phyloP scores from a whole-genome alignment of 64 coral and sea anemone species.

The Actinia tenebrosa region DNA sequence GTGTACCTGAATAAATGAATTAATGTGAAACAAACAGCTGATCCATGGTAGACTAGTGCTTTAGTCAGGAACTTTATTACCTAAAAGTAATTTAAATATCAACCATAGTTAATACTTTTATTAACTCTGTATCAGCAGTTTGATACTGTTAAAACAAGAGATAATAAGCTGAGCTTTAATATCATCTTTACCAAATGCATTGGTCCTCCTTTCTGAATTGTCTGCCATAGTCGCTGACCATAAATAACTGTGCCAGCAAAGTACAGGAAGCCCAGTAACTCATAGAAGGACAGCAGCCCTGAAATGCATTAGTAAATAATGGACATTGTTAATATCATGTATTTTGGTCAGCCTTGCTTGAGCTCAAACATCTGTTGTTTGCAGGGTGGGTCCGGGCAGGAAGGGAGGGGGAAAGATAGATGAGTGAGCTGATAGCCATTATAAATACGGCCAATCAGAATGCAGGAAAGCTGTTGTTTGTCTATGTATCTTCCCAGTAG shows the following conservation, averaged over 20 bases:
- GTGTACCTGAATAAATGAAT: slow-evolving; percentile 68
- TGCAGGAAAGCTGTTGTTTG: no score
- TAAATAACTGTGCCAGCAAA: slow-evolving; percentile 82
- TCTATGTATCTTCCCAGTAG: no score
- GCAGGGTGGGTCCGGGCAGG: not conserved
- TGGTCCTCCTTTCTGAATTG: slow-evolving; percentile 91
- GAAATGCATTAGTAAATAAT: not conserved
- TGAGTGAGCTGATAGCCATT: not conserved
- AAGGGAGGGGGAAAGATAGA: not conserved
- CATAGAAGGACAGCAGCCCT: slow-evolving; percentile 86
- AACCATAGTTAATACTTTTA: no score
- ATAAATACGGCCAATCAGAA: no score
- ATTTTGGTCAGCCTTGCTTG: not conserved
- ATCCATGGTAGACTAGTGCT: slow-evolving; percentile 63
- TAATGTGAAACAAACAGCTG: slow-evolving; percentile 48
- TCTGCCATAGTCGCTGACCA: slow-evolving; percentile 95
- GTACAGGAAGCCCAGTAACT: slow-evolving; percentile 79
- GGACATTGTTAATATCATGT: no score
- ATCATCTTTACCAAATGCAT: slow-evolving; percentile 79
- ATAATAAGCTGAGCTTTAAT: not conserved
- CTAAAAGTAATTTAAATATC: slow-evolving; percentile 30
- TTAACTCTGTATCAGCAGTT: not conserved
- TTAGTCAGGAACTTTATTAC: slow-evolving; percentile 69
- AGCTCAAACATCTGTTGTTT: not conserved
- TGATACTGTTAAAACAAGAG: not conserved